Base-by-base conservation (phyloP, 2,888 invertebrate species). In the Malacosoma neustria region DNA sequence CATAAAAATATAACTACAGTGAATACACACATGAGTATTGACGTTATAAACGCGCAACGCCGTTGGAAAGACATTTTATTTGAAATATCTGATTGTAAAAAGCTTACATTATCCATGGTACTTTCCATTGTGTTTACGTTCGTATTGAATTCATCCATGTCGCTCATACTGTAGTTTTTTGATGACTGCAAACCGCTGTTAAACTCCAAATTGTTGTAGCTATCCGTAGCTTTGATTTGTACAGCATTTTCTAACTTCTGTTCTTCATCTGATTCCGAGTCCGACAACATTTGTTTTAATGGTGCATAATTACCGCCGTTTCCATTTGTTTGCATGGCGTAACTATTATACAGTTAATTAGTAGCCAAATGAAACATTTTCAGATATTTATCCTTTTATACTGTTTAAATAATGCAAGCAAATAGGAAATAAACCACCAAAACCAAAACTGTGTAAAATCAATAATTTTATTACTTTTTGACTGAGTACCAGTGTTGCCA, bases 231-330 rank as follows among this genome's bases (percentile, higher is more conserved):
- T 55, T 72, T 71, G 40, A 71, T 65, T 36, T 68, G 66, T 42
- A 53, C 53, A 32, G 60, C 73, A 72, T 81, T 70, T 46, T 80
- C 71, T 32, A 75, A 44, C 51, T 73, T 74, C 11, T 72, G 66
- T 22, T 93, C 93, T 57, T 92, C 92, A 57, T 93, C 93, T 0
- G 93, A 92, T 55, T 93, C 92, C 0, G 92, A 92, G 71, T 93
- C 93, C 38, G 92, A 90, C 52, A 93, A 84, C 48, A 90, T 90
- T 79, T 93, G 93, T 45, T 92, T 92, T 57, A 94, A 72, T 39
- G 93, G 93, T 55, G 93, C 89, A 68, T 94, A 94, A 56, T 89
- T 88, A 38, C 71, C 82, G 41, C 81, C 75, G 53, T 68, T 80
- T 40, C 80, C 82, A 74, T 77, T 82, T 48, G 68, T 63, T 57